Percentiles rank a stretch among this genome's conserved stretches.
Conservation (phyloP, 2,113 vertebrate genomes). For the Dasyurus viverrinus region DNA sequence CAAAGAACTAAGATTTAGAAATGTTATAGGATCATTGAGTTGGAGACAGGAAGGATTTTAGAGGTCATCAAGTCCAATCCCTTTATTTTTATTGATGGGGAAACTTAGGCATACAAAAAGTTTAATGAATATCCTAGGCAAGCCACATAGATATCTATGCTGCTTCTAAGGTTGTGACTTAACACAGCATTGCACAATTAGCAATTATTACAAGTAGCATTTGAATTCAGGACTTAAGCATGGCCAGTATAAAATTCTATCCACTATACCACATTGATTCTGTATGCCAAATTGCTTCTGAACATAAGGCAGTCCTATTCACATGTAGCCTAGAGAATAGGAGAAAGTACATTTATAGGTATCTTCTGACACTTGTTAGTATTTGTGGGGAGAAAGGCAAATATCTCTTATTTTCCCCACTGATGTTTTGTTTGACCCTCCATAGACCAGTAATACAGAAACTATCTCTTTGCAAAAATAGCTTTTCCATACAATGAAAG, state of each 20-base stretch:
- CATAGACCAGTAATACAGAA: conserved; percentile 18
- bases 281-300: neutral
- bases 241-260: neutral
- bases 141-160: neutral
- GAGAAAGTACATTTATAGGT: neutral
- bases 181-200: neutral
- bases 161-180: neutral
- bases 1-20: neutral
- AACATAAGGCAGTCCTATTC: neutral
- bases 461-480: neutral
- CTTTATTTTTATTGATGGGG: neutral
- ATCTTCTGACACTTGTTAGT: neutral
- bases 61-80: neutral
- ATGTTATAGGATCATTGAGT: neutral
- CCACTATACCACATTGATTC: neutral
- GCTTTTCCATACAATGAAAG: conserved; percentile 35
- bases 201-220: neutral
- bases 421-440: neutral
- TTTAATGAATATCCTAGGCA: neutral
- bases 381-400: neutral
- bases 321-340: neutral
- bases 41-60: neutral
- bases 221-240: neutral
- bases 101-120: neutral
- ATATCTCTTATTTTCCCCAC: neutral